Evolutionary conservation across 1,140 invertebrate species (phyloP).

Genomic region (Brachionus calyciflorus): DNA sequence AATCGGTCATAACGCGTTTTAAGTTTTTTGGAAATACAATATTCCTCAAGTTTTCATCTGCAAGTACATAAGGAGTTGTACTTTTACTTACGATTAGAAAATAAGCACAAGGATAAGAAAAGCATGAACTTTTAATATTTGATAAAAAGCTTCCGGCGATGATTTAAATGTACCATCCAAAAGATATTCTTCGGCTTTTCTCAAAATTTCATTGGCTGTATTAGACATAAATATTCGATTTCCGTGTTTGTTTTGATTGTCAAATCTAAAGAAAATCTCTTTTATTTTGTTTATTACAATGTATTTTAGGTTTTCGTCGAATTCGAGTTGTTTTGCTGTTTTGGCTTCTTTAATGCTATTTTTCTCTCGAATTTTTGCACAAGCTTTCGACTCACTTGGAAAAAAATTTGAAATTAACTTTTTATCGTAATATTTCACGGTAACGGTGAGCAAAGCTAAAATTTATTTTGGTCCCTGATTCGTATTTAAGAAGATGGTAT

Average conservation of each 20-base stretch:
- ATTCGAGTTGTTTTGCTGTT: not conserved
- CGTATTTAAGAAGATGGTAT: not conserved
- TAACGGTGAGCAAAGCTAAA: not conserved
- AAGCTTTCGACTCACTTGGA: not conserved
- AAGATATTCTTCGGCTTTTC: not conserved
- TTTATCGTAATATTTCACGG: not conserved
- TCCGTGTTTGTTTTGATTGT: not conserved
- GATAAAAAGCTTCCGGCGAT: not conserved
- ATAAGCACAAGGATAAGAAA: not conserved
- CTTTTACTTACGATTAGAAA: not conserved
- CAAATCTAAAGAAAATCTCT: not conserved
- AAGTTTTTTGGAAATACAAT: conserved; percentile 12
- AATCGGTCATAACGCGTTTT: not conserved
- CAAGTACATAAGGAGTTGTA: not conserved
- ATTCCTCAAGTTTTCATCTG: not conserved
- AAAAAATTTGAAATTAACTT: not conserved
- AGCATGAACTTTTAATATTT: not conserved
- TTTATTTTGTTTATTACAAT: not conserved
- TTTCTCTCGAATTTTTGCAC: not conserved
- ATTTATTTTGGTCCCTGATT: not conserved
- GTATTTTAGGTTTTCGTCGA: not conserved
- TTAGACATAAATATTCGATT: conserved; percentile 16
- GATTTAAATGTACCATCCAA: conserved; percentile 3
- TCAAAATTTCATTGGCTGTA: not conserved
- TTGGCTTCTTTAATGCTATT: not conserved